Evolutionary conservation across 1,140 invertebrate species (phyloP).

Genomic region (Drosophila pachea): DNA sequence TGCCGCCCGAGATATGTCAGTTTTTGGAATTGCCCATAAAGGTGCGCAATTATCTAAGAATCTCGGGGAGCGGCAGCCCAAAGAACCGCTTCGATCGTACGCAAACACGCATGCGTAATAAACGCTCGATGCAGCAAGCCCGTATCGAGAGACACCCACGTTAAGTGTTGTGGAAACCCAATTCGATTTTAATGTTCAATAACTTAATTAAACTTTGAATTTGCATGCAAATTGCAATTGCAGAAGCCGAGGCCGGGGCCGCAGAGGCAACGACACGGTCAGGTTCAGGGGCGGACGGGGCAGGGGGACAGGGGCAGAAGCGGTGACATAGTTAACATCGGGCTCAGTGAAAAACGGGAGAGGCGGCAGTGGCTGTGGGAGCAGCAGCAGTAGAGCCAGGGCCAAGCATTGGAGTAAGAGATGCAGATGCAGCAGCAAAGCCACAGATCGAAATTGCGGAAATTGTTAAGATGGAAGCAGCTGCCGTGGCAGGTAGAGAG

Average conservation of each 20-base stretch:
- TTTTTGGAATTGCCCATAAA: not conserved
- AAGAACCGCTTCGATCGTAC: not conserved
- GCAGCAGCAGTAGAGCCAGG: too few relatives aligned
- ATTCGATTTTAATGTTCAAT: constrained; percentile 56
- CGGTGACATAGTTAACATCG: too few relatives aligned
- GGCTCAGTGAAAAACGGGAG: too few relatives aligned
- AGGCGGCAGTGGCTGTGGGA: too few relatives aligned
- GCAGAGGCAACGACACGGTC: not conserved
- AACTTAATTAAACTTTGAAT: constrained; percentile 62
- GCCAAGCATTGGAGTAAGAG: too few relatives aligned
- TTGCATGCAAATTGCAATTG: constrained; percentile 39
- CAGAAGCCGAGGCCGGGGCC: not conserved
- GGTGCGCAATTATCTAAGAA: constrained; percentile 49
- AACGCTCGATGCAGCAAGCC: constrained; percentile 14
- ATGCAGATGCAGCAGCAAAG: too few relatives aligned
- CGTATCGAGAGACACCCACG: constrained; percentile 34
- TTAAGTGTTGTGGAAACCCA: constrained; percentile 10
- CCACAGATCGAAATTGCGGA: too few relatives aligned
- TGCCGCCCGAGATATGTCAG: not conserved
- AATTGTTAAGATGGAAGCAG: too few relatives aligned
- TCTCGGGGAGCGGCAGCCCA: constrained; percentile 46
- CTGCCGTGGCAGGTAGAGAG: too few relatives aligned
- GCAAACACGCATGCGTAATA: constrained; percentile 23
- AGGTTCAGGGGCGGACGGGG: not conserved
- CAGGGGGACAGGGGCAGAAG: not conserved